Conservation (phyloP, 1,140 invertebrate genomes). For the Drosophila biarmipes region DNA sequence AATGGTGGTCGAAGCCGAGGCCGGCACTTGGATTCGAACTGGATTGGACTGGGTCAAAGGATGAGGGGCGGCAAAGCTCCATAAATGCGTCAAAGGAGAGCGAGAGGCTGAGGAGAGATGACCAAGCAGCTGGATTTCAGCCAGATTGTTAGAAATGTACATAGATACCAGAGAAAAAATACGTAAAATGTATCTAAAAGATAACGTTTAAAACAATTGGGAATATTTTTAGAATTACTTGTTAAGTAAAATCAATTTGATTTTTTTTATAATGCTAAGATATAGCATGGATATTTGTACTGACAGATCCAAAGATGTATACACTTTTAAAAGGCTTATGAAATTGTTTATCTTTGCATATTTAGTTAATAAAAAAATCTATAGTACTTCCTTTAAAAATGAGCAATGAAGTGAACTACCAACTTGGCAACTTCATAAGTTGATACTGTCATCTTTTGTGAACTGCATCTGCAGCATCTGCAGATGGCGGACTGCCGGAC, state of each 20-base stretch:
- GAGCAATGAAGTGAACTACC: not conserved
- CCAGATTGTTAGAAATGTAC: not conserved
- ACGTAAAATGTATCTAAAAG: no score
- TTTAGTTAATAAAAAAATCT: no score
- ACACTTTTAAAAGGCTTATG: no score
- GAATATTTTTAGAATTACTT: no score
- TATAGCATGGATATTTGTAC: no score
- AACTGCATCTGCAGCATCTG: not conserved
- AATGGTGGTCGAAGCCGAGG: not conserved
- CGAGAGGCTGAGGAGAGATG: slow-evolving; percentile 22
- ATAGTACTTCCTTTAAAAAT: not conserved
- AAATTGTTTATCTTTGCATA: no score
- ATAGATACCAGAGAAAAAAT: no score
- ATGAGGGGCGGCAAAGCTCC: slow-evolving; percentile 8
- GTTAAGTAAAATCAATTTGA: no score
- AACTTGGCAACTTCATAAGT: not conserved
- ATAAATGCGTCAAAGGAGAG: slow-evolving; percentile 53
- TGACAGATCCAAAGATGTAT: no score
- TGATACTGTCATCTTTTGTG: not conserved
- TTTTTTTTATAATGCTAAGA: no score
- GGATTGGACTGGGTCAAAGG: slow-evolving; percentile 15
- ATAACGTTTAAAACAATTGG: no score
- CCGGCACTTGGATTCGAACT: slow-evolving; percentile 26
- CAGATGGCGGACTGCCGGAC: not conserved
- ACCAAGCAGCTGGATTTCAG: not conserved